Evolutionary conservation across 2,113 vertebrate genomes (phyloP), one percentile per base, ranked within the genome.

Genomic region (Rhabdomys dilectus): DNA sequence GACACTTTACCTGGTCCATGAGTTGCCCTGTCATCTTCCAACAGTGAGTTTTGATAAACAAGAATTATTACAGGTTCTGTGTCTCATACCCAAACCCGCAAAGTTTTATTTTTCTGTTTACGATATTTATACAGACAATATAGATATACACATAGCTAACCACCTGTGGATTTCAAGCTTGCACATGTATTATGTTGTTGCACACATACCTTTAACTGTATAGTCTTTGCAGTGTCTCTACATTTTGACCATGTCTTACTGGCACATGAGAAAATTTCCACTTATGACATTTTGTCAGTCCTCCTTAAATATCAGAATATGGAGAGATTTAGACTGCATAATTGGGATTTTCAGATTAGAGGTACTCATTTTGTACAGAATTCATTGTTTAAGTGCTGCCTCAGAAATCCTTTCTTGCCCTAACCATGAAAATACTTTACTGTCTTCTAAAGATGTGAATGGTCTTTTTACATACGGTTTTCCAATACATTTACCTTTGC

Each of bases 391-490:
- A 31, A 51, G 11, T 45, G 45, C 53, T 77, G 15, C 26, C 19
- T 90, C 80, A 94, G 42, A 92, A 95, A 70, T 53, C 5, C 70
- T 94, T 93, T 36, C 24, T 10, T 93, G 68, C 8, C 48, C 36
- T 45, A 62, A 12, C 85, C 19, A 42, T 89, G 34, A 93, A 93
- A 86, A 73, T 66, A 76, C n/a, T 60, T 48, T 19, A 11, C 60
- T 91, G 34, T 95, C 31, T 93, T 91, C 36, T 91, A 76, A 94
- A 72, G 53, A 16, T 19, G 29, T 91, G 78, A 13, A 76, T 34
- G 12, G 45, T 82, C 42, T 82, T 92, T 93, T 91, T 76, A 56
- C 4, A 42, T 88, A 70, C 70, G 92, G 70, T n/a, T 93, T 92
- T 86, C 1, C 26, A 53, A 5, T 87, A 45, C 45, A 81, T 80